Percentiles rank a stretch among this genome's conserved stretches.
Conservation (phyloP, 1,140 invertebrate species). For the Catajapyx aquilonaris region DNA sequence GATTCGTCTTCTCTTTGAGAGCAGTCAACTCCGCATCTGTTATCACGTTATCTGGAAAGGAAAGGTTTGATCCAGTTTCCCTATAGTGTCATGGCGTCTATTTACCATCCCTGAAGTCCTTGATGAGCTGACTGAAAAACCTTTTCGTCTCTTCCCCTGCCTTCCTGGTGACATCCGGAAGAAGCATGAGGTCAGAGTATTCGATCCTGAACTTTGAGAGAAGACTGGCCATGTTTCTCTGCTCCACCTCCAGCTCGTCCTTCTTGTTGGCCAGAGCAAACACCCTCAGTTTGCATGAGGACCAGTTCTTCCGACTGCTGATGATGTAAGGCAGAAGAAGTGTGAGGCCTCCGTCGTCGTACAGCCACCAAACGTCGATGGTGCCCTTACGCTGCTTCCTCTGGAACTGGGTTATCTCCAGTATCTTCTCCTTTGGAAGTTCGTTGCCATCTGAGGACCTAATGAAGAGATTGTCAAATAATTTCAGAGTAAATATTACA, state of each 20-base stretch:
- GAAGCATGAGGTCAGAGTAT: conserved; percentile 72
- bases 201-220: conserved; percentile 84
- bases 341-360: conserved; percentile 57
- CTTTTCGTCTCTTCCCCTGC: conserved; percentile 41
- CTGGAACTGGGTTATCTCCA: conserved; percentile 17
- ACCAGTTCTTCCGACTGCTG: conserved; percentile 61
- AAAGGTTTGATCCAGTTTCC: too few species aligned
- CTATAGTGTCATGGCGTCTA: too few species aligned
- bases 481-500: too few species aligned
- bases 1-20: conserved; percentile 63
- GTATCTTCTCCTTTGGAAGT: conserved; percentile 16
- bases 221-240: conserved; percentile 83
- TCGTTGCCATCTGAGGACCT: conserved; percentile 14
- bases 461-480: too few species aligned
- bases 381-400: conserved; percentile 19
- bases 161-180: conserved; percentile 57
- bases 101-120: conserved; percentile 41
- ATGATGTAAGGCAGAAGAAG: conserved; percentile 84
- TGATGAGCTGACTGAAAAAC: conserved; percentile 48
- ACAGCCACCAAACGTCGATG: conserved; percentile 42
- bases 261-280: conserved; percentile 74
- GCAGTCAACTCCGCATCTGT: conserved; percentile 49
- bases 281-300: conserved; percentile 64
- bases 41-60: conserved; percentile 36
- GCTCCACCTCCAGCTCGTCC: conserved; percentile 65